These are phyloP conservation scores for Mus pahari DNA, from an alignment of 2,113 vertebrate species.

Conservation along the genomic window DNA sequence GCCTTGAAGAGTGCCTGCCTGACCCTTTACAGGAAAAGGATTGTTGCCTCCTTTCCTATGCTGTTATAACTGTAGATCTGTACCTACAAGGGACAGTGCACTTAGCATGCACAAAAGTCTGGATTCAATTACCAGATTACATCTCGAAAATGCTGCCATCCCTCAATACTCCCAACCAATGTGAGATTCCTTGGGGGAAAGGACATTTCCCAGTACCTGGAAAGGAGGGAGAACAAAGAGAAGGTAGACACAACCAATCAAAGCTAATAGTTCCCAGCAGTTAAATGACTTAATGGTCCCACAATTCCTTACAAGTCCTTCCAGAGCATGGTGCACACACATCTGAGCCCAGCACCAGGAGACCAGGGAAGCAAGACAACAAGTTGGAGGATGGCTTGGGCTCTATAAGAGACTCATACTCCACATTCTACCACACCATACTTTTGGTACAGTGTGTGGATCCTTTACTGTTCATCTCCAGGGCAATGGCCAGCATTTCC, in stretches of 20 bases:
- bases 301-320: background rate
- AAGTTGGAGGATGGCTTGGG: background rate
- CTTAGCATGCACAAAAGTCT: background rate
- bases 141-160: background rate
- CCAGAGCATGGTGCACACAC: too few species aligned
- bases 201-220: background rate
- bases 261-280: background rate
- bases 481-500: constrained; percentile 3
- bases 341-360: background rate
- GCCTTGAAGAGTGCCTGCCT: background rate
- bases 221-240: background rate
- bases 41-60: background rate
- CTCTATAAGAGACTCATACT: background rate
- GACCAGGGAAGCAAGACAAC: background rate
- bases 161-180: constrained; percentile 22
- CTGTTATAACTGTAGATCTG: background rate
- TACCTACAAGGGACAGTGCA: background rate
- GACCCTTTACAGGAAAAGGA: background rate
- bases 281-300: background rate
- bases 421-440: background rate
- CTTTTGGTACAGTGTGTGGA: background rate
- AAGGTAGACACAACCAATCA: background rate
- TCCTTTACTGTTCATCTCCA: background rate
- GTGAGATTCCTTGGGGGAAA: background rate
- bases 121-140: background rate